phyloP scores from a whole-genome alignment of 2,888 invertebrate genomes.

The Agonopterix subpropinquella region DNA sequence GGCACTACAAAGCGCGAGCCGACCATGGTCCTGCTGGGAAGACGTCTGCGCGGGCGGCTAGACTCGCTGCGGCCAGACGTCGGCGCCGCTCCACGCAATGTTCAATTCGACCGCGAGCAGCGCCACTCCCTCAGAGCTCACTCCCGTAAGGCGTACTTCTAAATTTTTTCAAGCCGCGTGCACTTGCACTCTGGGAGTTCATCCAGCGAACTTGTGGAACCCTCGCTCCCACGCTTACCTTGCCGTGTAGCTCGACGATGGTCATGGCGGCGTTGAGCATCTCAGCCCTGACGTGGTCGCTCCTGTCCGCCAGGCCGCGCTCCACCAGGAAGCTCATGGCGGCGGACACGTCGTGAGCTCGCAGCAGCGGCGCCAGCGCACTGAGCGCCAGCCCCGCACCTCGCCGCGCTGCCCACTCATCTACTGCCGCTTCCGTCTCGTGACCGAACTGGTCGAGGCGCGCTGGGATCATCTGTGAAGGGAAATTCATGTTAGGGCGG shows the following conservation, averaged over 20 bases:
- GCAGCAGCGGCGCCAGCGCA: constrained; percentile 83
- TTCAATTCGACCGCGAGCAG: no score
- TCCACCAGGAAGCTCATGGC: constrained; percentile 90
- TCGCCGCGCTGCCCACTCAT: constrained; percentile 92
- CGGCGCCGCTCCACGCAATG: no score
- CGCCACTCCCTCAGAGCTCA: no score
- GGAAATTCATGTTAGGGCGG: not conserved
- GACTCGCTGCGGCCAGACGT: no score
- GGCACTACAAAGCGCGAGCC: no score
- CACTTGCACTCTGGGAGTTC: no score
- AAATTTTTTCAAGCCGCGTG: no score
- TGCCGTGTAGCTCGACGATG: constrained; percentile 94
- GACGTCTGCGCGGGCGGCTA: no score
- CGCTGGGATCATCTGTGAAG: constrained; percentile 84
- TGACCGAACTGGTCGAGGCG: constrained; percentile 94
- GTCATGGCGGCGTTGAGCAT: constrained; percentile 97
- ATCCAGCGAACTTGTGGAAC: no score
- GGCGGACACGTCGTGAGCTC: constrained; percentile 80
- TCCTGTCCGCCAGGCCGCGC: constrained; percentile 90
- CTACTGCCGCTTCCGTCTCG: constrained; percentile 87
- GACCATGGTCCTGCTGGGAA: no score
- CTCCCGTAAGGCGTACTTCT: no score
- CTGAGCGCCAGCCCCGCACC: constrained; percentile 91
- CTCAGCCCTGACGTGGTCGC: constrained; percentile 86
- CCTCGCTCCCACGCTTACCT: constrained; percentile 59